Base-by-base conservation (phyloP, 2,113 vertebrate species). In the Telmatochromis bifrenatus region DNA sequence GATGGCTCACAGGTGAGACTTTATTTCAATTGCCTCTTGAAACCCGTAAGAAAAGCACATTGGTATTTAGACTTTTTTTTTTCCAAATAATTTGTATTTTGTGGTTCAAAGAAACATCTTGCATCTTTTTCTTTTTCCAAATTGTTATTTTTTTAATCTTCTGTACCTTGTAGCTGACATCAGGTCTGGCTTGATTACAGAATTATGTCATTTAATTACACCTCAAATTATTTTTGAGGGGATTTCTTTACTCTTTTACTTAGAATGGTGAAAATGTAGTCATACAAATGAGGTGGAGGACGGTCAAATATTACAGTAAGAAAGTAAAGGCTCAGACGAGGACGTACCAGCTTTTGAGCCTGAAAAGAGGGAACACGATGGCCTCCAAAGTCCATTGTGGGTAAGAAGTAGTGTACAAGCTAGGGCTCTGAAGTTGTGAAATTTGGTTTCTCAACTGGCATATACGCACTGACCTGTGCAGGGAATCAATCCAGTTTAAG, bases 221-320 rank as follows among this genome's bases (percentile, higher is more conserved):
- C 31, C 28, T 62, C 28, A 7, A 62, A 62, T 33, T 62, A 11
- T n/a, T 35, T 62, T 62, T 19, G 6, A 62, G 31, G 15, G 4
- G 58, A 62, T 35, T 62, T 35, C 58, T 35, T 17, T 60, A 33
- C 56, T 33, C 15, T 19, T 62, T 62, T 62, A 35, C 15, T 35
- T 19, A 33, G 28, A 11, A 62, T 33, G 28, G 58, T 62, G 58
- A 11, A 62, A 3, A 0, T 62, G 56, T 9, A 62, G 15, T 35
- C 58, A 62, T 62, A 62, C 15, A 62, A 33, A 62, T 2, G 2
- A 62, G 28, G 58, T 62, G 58, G 15, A 62, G 28, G 58, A 35
- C 9, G 0, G 58, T 7, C 58, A 62, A 62, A 62, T 28, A 4
- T 62, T 62, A 0, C 9, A 62, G 28, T 33, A 62, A 62, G 28